phyloP scores from a whole-genome alignment of 2,888 invertebrate species.

The Amblyjoppa fuscipennis region DNA sequence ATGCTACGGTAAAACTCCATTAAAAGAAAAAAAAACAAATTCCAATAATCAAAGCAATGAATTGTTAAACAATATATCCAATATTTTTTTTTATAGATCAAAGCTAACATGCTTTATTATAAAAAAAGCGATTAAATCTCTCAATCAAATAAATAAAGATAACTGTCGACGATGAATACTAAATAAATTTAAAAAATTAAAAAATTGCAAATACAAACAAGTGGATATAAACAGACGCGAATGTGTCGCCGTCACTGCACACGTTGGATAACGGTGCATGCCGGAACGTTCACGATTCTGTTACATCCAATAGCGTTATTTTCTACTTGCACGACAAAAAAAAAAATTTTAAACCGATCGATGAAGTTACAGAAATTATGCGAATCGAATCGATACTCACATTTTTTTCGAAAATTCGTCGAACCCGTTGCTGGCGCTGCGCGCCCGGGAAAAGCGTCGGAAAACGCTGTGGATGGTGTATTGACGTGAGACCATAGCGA shows the following conservation, averaged over 20 bases:
- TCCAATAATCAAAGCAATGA: background rate
- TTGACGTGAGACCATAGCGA: constrained; percentile 76
- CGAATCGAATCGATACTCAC: constrained; percentile 65
- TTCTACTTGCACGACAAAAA: background rate
- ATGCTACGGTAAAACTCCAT: background rate
- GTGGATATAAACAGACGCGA: constrained; percentile 47
- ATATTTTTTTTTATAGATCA: background rate
- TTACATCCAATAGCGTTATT: background rate
- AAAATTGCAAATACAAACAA: background rate
- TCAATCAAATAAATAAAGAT: background rate
- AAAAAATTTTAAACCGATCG: background rate
- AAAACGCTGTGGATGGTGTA: constrained; percentile 70
- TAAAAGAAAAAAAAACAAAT: background rate
- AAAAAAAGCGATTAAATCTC: background rate
- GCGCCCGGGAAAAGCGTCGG: constrained; percentile 69
- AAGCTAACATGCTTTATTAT: background rate
- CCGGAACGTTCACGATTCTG: constrained; percentile 23
- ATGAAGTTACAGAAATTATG: background rate
- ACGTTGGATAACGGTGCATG: constrained; percentile 45
- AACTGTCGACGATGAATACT: background rate
- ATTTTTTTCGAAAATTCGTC: constrained; percentile 70
- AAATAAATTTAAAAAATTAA: background rate
- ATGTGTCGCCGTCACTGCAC: constrained; percentile 26
- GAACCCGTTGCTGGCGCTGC: constrained; percentile 62
- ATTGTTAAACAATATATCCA: background rate